A percentile compares a stretch with the other conserved stretches of the same genome.
Evolutionary conservation across 2,888 invertebrate species (phyloP).

Genomic region (Dromius quadrimaculatus): DNA sequence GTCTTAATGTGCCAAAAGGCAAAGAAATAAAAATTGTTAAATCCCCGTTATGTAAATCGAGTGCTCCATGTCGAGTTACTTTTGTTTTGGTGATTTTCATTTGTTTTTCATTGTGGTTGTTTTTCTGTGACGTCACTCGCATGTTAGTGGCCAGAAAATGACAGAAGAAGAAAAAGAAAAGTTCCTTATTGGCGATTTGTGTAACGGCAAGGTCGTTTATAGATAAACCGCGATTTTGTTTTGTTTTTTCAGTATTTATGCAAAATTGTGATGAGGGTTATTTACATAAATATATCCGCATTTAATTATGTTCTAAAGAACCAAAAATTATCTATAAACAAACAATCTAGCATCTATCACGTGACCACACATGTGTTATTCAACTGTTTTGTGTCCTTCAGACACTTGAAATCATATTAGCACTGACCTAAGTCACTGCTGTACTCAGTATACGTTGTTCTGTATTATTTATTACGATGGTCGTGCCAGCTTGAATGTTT

Average conservation of each 20-base stretch:
- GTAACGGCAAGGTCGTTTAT: constrained; percentile 26
- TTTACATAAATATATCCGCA: constrained; percentile 30
- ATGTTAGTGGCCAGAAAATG: constrained; percentile 21
- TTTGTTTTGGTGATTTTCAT: neutral
- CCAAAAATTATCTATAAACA: neutral
- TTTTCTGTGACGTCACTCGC: constrained; percentile 6
- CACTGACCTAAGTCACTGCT: constrained; percentile 15
- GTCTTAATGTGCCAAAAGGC: no score
- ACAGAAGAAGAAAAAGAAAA: constrained; percentile 19
- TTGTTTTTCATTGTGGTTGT: neutral
- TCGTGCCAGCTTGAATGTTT: neutral
- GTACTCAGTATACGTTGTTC: neutral
- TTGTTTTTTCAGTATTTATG: constrained; percentile 24
- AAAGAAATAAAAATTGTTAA: no score
- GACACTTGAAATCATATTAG: constrained; percentile 20
- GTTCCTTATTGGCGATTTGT: constrained; percentile 16
- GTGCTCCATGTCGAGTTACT: neutral
- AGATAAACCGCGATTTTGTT: constrained; percentile 9
- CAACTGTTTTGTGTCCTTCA: constrained; percentile 17
- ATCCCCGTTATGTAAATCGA: constrained; percentile 21
- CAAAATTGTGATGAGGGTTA: constrained; percentile 25
- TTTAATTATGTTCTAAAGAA: neutral
- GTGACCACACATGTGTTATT: constrained; percentile 8
- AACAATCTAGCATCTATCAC: constrained; percentile 1
- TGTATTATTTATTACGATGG: constrained; percentile 1